phyloP scores from a whole-genome alignment of 2,888 invertebrate genomes.

The Epirrhoe tristata region DNA sequence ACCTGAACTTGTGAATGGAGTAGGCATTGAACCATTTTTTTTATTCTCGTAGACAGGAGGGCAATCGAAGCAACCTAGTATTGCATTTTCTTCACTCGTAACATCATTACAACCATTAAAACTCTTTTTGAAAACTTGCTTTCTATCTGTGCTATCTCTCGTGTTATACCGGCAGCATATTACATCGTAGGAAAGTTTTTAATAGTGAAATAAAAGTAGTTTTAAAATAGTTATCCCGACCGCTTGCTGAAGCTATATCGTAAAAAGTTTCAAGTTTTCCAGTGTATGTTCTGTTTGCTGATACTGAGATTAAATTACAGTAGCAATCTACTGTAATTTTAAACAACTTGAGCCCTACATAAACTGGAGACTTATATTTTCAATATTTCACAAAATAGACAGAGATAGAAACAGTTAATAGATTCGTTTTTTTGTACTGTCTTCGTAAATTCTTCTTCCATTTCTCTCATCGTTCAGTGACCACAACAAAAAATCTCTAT shows the following conservation, averaged over 20 bases:
- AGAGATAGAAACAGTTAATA: too few relatives aligned
- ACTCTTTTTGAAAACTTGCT: slow-evolving; percentile 15
- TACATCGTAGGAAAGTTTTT: slow-evolving; percentile 58
- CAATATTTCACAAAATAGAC: too few relatives aligned
- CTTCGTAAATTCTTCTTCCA: not conserved
- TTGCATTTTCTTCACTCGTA: too few relatives aligned
- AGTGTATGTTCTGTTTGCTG: slow-evolving; percentile 47
- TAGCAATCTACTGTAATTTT: not conserved
- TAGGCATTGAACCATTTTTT: too few relatives aligned
- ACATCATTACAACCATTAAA: slow-evolving; percentile 3
- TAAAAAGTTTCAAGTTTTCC: slow-evolving; percentile 62
- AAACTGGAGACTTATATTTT: too few relatives aligned
- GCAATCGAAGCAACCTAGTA: too few relatives aligned
- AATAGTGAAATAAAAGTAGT: slow-evolving; percentile 69
- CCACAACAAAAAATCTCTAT: not conserved
- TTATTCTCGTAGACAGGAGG: too few relatives aligned
- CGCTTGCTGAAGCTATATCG: slow-evolving; percentile 55
- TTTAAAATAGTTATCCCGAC: slow-evolving; percentile 66
- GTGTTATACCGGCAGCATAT: slow-evolving; percentile 36
- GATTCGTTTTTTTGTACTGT: too few relatives aligned
- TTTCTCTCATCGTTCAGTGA: not conserved
- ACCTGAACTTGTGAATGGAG: too few relatives aligned
- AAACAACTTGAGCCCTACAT: too few relatives aligned
- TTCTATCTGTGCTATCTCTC: slow-evolving; percentile 5
- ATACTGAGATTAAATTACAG: slow-evolving; percentile 11